phyloP scores from a whole-genome alignment of 2,888 invertebrate genomes.

The Invenusta paracnida region DNA sequence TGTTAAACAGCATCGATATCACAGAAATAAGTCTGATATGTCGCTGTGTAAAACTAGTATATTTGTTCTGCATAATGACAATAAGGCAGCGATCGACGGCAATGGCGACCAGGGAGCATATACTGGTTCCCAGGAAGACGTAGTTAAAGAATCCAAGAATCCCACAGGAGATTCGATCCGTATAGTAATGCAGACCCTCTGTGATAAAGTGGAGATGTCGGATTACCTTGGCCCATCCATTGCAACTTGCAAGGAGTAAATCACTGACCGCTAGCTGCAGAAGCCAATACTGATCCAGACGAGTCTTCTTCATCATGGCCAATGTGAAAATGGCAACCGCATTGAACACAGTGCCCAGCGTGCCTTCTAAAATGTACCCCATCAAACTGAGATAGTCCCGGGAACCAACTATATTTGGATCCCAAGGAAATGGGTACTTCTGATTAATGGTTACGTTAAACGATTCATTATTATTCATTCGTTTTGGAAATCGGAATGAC shows the following conservation, averaged over 20 bases:
- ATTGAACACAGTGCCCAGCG: not conserved
- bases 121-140: not conserved
- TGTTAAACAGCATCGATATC: not conserved
- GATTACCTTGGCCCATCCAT: not conserved
- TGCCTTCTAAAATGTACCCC: not conserved
- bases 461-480: too few relatives aligned
- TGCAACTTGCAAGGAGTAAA: not conserved
- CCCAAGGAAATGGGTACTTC: too few relatives aligned
- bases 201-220: not conserved
- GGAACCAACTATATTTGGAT: not conserved
- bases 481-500: too few relatives aligned
- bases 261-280: not conserved
- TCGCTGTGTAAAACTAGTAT: not conserved
- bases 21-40: not conserved
- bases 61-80: not conserved
- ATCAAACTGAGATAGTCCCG: not conserved
- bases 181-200: not conserved
- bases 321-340: not conserved
- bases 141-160: not conserved
- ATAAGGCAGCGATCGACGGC: slow-evolving; percentile 13
- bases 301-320: not conserved
- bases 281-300: not conserved
- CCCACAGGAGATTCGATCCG: not conserved
- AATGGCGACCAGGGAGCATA: not conserved
- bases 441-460: too few relatives aligned